Percentiles rank a stretch among this genome's conserved stretches.
These are phyloP conservation scores for Apoda limacodes DNA, from an alignment of 2,888 invertebrate genomes.

Conservation along the genomic window DNA sequence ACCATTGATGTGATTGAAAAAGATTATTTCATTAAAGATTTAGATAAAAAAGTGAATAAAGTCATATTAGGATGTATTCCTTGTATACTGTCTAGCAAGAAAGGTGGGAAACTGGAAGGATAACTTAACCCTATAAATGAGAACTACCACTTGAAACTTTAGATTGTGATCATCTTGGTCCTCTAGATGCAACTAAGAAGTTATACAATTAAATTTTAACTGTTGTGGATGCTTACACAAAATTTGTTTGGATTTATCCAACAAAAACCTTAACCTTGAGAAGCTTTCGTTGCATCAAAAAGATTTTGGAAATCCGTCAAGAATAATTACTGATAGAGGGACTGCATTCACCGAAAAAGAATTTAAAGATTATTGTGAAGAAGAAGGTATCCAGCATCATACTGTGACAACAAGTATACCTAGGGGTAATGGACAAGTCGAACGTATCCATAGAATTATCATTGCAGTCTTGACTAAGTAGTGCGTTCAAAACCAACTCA, in stretches of 20 bases:
- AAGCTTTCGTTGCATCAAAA: no score
- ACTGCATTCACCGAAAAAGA: constrained; percentile 21
- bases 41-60: no score
- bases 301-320: constrained; percentile 17
- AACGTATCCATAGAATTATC: constrained; percentile 18
- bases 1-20: no score
- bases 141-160: constrained; percentile 34
- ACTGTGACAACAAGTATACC: constrained; percentile 22
- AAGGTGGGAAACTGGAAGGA: constrained; percentile 22
- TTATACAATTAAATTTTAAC: constrained; percentile 32
- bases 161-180: no score
- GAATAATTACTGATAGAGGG: constrained; percentile 19
- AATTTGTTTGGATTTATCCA: constrained; percentile 37
- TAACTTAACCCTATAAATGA: constrained; percentile 29
- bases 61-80: no score
- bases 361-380: constrained; percentile 16
- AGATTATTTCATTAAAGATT: no score
- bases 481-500: no score
- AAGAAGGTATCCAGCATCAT: constrained; percentile 16
- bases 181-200: constrained; percentile 29
- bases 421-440: constrained; percentile 21
- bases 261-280: constrained; percentile 30
- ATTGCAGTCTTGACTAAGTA: no score
- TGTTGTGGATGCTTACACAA: constrained; percentile 31
- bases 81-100: no score